Evolutionary conservation across 2,888 invertebrate genomes (phyloP), one percentile per base, ranked within the genome.

Genomic region (Muschampia plurimacula): DNA sequence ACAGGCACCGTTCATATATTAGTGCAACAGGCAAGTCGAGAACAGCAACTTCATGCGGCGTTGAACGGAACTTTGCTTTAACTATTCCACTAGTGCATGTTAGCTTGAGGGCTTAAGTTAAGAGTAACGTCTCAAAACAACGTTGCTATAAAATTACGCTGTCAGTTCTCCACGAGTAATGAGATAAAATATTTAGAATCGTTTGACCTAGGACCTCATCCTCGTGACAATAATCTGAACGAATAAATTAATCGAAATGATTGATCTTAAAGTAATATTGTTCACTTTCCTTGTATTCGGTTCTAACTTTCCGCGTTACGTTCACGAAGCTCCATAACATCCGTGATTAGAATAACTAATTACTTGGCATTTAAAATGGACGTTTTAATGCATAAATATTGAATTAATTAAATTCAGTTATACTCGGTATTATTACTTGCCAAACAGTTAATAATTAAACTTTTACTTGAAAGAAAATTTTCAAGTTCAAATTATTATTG

Each of bases 61-160:
- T 22, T 64, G 57, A 36, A 80, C 75, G 76, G 80, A 86, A 87
- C 86, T 86, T 84, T 82, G 80, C 83, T 80, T 85, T 86, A 88
- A 89, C 88, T 88, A 86, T 83, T 82, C 77, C 78, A 74, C 77
- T 79, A 78, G 74, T 78, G 78, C 77, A 76, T 81, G 82, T 84
- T 84, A 83, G 82, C 82, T 82, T 81, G 79, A 81, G 83, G 62
- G 73, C 70, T 46, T 39, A 39, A 39, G 22, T 52, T 55, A 41
- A n/a, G 28, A 70, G 64, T 9, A 64, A 64, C 32, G 64, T 70
- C 41, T 64, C 57, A 15, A 15, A 41, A 32, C 44, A 41, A 41
- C 57, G 55, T 32, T 57, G n/a, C 2, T n/a, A 46, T 22, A n/a
- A 59, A 46, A 1, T 49, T 36, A 60, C 10, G 36, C 36, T 36